These are phyloP conservation scores for Lithophane ornitopus DNA, from an alignment of 2,888 invertebrate genomes.

Conservation along the genomic window DNA sequence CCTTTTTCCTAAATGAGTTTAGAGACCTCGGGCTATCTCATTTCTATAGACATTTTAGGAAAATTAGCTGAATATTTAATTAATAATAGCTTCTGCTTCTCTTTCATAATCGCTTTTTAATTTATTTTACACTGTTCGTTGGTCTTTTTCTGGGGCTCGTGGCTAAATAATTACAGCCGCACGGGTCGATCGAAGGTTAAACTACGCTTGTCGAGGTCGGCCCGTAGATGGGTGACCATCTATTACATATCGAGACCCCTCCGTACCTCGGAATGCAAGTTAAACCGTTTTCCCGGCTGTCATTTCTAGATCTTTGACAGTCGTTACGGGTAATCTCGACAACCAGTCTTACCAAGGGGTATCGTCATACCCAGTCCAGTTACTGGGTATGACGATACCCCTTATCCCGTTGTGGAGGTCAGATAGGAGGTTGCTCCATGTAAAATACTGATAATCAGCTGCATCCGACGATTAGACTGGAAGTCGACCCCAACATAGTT, in stretches of 20 bases:
- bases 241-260: neutral
- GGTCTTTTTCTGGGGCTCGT: neutral
- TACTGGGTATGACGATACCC: no score
- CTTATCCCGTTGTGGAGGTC: no score
- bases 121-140: neutral
- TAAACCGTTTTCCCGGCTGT: neutral
- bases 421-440: no score
- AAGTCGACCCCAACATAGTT: no score
- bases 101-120: neutral
- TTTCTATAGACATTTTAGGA: constrained; percentile 5
- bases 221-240: no score
- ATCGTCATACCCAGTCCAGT: no score
- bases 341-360: no score
- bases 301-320: neutral
- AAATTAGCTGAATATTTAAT: constrained; percentile 35
- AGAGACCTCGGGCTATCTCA: constrained; percentile 6
- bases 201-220: neutral
- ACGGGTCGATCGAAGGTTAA: neutral
- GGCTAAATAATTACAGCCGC: neutral
- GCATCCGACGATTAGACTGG: no score
- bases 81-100: neutral
- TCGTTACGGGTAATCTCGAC: neutral
- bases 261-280: neutral
- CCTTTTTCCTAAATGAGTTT: constrained; percentile 53
- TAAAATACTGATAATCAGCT: no score